Evolutionary conservation across 2,888 invertebrate species (phyloP).

Genomic region (Exocentrus adspersus): DNA sequence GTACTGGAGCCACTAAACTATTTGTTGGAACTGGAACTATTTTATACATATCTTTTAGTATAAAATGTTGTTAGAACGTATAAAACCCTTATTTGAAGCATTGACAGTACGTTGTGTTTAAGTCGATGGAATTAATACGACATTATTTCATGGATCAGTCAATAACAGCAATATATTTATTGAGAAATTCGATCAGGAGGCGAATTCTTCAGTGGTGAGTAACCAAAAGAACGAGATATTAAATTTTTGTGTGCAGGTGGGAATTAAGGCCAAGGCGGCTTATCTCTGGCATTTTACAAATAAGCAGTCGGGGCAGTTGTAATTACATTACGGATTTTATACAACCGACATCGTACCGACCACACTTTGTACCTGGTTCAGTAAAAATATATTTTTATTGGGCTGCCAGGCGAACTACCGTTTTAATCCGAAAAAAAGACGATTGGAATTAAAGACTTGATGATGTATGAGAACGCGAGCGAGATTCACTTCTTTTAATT

Average conservation of each 20-base stretch:
- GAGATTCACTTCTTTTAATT: too few species aligned
- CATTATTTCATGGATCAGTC: too few species aligned
- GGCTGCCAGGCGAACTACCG: neutral
- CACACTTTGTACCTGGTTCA: neutral
- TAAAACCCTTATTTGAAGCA: too few species aligned
- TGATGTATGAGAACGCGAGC: too few species aligned
- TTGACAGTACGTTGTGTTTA: too few species aligned
- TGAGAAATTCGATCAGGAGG: neutral
- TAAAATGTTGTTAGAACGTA: too few species aligned
- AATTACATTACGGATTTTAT: slow-evolving; percentile 13
- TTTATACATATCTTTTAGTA: too few species aligned
- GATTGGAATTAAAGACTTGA: slow-evolving; percentile 20
- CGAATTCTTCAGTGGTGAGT: neutral
- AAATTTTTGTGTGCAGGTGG: neutral
- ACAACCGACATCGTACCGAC: neutral
- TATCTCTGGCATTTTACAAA: slow-evolving; percentile 4
- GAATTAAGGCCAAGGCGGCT: slow-evolving; percentile 6
- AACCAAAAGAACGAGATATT: neutral
- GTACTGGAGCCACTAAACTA: too few species aligned
- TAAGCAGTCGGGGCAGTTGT: slow-evolving; percentile 1
- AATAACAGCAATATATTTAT: too few species aligned
- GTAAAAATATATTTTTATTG: neutral
- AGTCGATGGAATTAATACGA: too few species aligned
- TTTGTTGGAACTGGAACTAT: too few species aligned
- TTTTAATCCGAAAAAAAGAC: slow-evolving; percentile 12